Evolutionary conservation across 2,888 invertebrate species (phyloP), one percentile per base, ranked within the genome.

Genomic region (Tanytarsus gracilentus): DNA sequence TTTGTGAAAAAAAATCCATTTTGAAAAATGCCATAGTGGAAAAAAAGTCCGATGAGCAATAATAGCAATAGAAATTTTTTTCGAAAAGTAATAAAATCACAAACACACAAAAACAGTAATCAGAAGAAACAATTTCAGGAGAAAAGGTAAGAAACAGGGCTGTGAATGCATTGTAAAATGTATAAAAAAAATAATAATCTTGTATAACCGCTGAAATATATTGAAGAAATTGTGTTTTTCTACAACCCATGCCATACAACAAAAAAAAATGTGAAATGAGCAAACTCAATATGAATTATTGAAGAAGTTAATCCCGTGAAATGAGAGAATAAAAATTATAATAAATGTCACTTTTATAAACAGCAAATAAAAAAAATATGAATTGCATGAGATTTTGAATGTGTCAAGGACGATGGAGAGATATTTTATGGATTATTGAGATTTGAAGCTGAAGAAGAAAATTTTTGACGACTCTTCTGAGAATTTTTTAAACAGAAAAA

Each of bases 131-230:
- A 51, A 51, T 30, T 51, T 25, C 51, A 51, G 51, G 51, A 51
- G 51, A 51, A 51, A 51, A 30, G 51, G 27, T 29, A 51, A 30
- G 30, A 51, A 51, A 51, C 51, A 25, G n/a, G 51, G 51, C 51
- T 51, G 51, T 51, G 51, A 51, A 51, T 51, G 51, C 51, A 51
- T 51, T 51, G 29, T 14, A 51, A 51, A 51, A 51, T 51, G 51
- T 51, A 27, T 30, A n/a, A 51, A 51, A 49, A 49, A 51, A 39
- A 39, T n/a, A 39, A 39, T n/a, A 39, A 51, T 30, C 30, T 51
- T 4, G 29, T 23, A 51, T 51, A 29, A 51, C 18, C 30, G 30
- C 27, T 27, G 50, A 50, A 48, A n/a, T 21, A 16, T n/a, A 40
- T 7, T 26, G 26, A 26, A 50, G 27, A 25, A n/a, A 9, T 26